Evolutionary conservation across 2,888 invertebrate genomes (phyloP).

Genomic region (Drosophila aldrichi): DNA sequence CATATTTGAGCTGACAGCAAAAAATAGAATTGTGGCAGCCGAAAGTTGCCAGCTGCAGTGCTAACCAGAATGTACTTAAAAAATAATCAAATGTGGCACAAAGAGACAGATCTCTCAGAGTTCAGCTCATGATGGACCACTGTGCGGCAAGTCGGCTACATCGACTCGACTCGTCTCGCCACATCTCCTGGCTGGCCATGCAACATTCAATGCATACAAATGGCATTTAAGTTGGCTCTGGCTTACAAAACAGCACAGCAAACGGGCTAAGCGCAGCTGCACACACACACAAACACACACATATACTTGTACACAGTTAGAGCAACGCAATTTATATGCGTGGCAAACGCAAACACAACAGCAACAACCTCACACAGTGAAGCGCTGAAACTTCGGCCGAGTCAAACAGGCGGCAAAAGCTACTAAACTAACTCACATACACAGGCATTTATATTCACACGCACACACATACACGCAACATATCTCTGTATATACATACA

Average conservation of each 20-base stretch:
- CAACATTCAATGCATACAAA: constrained; percentile 84
- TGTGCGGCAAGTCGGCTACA: constrained; percentile 30
- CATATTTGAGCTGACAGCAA: constrained; percentile 68
- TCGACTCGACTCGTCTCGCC: constrained; percentile 4
- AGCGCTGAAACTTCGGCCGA: constrained; percentile 66
- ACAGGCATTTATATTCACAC: constrained; percentile 15
- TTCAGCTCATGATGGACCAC: constrained; percentile 44
- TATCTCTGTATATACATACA: constrained; percentile 12
- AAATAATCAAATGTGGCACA: constrained; percentile 65
- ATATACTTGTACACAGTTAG: constrained; percentile 12
- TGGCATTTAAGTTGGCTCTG: constrained; percentile 81
- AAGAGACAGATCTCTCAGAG: constrained; percentile 26
- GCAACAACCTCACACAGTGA: constrained; percentile 37
- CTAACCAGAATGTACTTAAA: neutral
- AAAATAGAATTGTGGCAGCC: constrained; percentile 45
- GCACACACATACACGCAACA: constrained; percentile 2
- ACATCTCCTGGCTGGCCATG: constrained; percentile 54
- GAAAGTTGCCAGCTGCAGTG: constrained; percentile 63
- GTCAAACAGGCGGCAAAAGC: constrained; percentile 79
- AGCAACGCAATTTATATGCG: constrained; percentile 79
- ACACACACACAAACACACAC: constrained; percentile 28
- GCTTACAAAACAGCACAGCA: constrained; percentile 60
- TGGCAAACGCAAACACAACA: constrained; percentile 60
- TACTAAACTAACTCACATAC: constrained; percentile 62
- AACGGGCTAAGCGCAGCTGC: constrained; percentile 69